Base-by-base conservation (phyloP, 2,113 vertebrate species). In the Mormyrus lacerda region DNA sequence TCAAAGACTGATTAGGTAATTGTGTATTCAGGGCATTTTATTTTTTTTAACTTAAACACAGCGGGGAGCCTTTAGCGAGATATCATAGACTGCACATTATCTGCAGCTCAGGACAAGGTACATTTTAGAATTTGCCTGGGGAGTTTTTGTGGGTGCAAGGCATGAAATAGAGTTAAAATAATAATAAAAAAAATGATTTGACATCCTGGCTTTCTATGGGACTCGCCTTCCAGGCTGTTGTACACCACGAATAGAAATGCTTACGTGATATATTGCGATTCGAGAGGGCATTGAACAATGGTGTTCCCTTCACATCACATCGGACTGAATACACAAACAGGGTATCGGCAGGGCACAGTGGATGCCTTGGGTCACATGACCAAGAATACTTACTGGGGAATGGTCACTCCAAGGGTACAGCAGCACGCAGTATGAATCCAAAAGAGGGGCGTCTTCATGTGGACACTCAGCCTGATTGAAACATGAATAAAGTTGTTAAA, bases 331-430 rank as follows among this genome's bases (percentile, higher is more conserved):
- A 85, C 83, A 50, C 44, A 27, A 48, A 27, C 13, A 50, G 83
- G 83, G 83, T 13, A 50, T 85, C 83, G 8, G 15, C 31, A 15
- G 44, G 24, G 44, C 44, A 50, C n/a, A 31, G 83, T n/a, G 82
- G 82, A 47, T n/a, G 82, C 83, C 24, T 50, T 85, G 47, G 83
- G 83, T 85, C 83, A 85, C 47, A 50, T 85, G 83, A 50, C 44
- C 21, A 48, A n/a, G 44, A 44, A 85, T 47, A 15, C 44, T 85
- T 3, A 5, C 45, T 27, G 45, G n/a, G 3, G 24, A 47, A 31
- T 47, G 83, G 47, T 48, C 83, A n/a, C 35, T 42, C 27, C 73
- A 76, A 76, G 73, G 61, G 73, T 76, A 35, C 3, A 50, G 83
- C 27, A 85, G 19, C 44, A 47, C 6, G n/a, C 24, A 13, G 45